Conservation (phyloP, 1,140 invertebrate species). For the Drosophila santomea region DNA sequence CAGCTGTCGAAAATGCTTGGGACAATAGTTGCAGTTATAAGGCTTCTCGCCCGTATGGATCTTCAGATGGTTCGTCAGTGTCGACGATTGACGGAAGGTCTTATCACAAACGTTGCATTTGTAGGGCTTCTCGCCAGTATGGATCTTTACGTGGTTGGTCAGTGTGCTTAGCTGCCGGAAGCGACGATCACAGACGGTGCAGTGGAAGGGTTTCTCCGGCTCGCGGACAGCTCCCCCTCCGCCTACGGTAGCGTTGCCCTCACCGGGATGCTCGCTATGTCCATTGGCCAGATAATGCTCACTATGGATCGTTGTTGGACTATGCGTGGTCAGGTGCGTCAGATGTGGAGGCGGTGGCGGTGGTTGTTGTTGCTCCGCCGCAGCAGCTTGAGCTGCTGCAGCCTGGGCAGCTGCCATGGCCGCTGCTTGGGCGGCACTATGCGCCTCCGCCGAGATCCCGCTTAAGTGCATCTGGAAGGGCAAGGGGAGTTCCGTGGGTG, state of each 20-base stretch:
- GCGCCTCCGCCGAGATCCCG: constrained; percentile 73
- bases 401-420: constrained; percentile 82
- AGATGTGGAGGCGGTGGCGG: constrained; percentile 60
- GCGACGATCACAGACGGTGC: constrained; percentile 82
- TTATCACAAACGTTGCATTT: constrained; percentile 84
- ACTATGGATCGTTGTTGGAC: constrained; percentile 62
- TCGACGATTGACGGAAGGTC: constrained; percentile 84
- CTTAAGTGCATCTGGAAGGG: constrained; percentile 80
- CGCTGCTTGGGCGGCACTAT: constrained; percentile 78
- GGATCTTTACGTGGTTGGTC: constrained; percentile 84
- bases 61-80: constrained; percentile 84
- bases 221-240: constrained; percentile 50
- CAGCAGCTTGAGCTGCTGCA: constrained; percentile 79
- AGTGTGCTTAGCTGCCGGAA: constrained; percentile 84
- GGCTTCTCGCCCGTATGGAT: constrained; percentile 85
- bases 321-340: constrained; percentile 70
- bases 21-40: constrained; percentile 83
- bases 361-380: constrained; percentile 72
- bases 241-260: constrained; percentile 30
- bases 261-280: constrained; percentile 62
- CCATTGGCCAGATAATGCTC: constrained; percentile 72
- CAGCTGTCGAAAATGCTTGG: constrained; percentile 83
- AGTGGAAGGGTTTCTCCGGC: constrained; percentile 83
- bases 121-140: constrained; percentile 84
- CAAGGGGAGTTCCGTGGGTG: constrained; percentile 72